Conservation (phyloP, 2,888 invertebrate species). For the Electrophaes corylata region DNA sequence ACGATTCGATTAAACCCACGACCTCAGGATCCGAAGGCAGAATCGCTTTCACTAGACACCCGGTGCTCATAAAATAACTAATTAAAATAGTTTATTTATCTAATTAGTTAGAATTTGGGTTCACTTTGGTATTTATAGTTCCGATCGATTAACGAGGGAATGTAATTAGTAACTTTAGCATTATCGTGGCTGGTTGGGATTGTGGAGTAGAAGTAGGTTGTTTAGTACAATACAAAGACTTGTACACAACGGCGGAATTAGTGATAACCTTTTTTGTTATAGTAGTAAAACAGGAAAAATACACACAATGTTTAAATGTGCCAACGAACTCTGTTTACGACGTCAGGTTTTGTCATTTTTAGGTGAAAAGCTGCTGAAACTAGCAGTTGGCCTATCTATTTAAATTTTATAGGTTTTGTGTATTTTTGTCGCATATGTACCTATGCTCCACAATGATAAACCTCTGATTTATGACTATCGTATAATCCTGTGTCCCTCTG, state of each 20-base stretch:
- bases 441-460: no score
- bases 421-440: no score
- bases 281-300: no score
- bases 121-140: constrained; percentile 44
- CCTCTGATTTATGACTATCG: no score
- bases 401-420: no score
- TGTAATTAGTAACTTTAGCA: constrained; percentile 61
- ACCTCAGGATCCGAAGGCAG: no score
- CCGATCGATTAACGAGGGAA: constrained; percentile 55
- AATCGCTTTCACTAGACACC: not conserved
- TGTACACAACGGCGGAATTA: not conserved
- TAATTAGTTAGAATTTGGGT: constrained; percentile 48
- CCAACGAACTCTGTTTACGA: no score
- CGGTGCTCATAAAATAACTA: constrained; percentile 13
- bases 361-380: no score
- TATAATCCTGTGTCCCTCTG: no score
- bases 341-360: no score
- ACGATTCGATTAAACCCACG: not conserved
- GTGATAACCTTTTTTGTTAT: not conserved
- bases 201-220: constrained; percentile 18
- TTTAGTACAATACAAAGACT: constrained; percentile 14
- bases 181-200: constrained; percentile 47
- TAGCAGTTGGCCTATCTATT: no score
- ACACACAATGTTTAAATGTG: no score
- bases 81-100: constrained; percentile 46